Conservation (phyloP, 2,113 vertebrate genomes). For the Oxygymnocypris stewartii region DNA sequence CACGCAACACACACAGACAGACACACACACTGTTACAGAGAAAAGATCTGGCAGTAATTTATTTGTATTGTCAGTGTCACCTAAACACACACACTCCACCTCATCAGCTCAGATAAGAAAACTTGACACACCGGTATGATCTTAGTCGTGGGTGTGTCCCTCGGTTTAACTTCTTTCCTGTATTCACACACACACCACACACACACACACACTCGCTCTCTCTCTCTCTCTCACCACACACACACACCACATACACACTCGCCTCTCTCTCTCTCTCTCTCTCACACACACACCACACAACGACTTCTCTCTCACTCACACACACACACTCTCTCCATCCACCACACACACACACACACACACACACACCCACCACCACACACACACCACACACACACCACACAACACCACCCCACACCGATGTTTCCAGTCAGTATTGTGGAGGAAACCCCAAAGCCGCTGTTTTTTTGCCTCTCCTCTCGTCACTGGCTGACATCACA, state of each 20-base stretch:
- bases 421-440: background rate
- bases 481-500: conserved; percentile 51
- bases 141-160: conserved; percentile 5
- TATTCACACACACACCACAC: background rate
- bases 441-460: conserved; percentile 16
- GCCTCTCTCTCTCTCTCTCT: too few relatives aligned
- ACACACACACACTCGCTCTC: background rate
- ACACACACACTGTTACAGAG: background rate
- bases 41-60: background rate
- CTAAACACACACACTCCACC: background rate
- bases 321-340: too few relatives aligned
- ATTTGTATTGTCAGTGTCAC: background rate
- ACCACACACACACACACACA: too few relatives aligned
- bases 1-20: background rate
- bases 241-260: too few relatives aligned
- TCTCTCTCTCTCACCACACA: too few relatives aligned
- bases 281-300: too few relatives aligned
- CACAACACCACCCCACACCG: conserved; percentile 1
- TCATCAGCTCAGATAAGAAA: background rate
- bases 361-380: too few relatives aligned
- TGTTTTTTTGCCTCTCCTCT: background rate
- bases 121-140: background rate
- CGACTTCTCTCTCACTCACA: too few relatives aligned
- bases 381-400: too few relatives aligned
- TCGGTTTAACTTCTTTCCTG: background rate